Evolutionary conservation across 2,113 vertebrate species (phyloP), one percentile per base, ranked within the genome.

Genomic region (Talpa occidentalis): DNA sequence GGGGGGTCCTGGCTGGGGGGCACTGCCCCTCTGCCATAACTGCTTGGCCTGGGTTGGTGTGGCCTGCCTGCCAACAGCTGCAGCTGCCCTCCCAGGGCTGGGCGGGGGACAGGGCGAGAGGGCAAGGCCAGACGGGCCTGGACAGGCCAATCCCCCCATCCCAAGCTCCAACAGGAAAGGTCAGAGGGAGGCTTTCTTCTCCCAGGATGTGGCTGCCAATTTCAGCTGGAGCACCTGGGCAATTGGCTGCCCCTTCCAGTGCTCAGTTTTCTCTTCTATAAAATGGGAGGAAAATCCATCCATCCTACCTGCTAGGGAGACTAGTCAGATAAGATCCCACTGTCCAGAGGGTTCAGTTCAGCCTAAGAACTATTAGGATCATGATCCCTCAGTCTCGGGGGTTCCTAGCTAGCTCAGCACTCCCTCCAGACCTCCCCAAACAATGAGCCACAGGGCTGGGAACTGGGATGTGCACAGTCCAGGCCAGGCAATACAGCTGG

Each of bases 51-150:
- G 88, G 74, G 30, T 79, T 85, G 88, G 64, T 4, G 2, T 70
- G 92, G 87, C 54, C 35, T 12, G 26, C 64, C 72, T 88, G 64
- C 94, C 91, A 90, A 95, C 95, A 93, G 96, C 91, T 93, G 95
- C 96, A 97, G 96, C 96, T 96, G 96, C 96, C 90, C 89, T 93
- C 89, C 56, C 3, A 9, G 77, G 93, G 73, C 78, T 42, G 56
- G 83, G 94, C 1, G 52, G 74, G 85, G 89, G 81, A 80, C 54
- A 10, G 10, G 32, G 44, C 35, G 3, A n/a, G 66, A 59, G 79
- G 90, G 56, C 93, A 95, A 83, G 70, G 95, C 89, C 74, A 73
- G 69, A 66, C 81, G 6, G 59, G 91, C 74, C 83, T 66, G 80
- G 70, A 47, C 70, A 89, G 64, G 70, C 88, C 64, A 26, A 35